These are phyloP conservation scores for Dryadula phaetusa DNA, from an alignment of 2,888 invertebrate species.

Conservation along the genomic window DNA sequence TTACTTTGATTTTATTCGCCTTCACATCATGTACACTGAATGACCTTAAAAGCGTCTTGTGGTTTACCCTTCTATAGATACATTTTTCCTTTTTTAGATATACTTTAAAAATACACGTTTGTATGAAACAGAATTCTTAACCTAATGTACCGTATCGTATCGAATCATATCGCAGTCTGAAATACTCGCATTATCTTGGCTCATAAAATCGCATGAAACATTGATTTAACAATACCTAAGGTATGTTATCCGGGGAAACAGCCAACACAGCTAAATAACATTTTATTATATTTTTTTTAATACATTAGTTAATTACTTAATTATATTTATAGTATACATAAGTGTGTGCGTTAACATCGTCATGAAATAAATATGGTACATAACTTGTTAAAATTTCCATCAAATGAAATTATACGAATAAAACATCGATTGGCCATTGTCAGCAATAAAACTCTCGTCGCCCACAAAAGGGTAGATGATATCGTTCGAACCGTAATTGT, in stretches of 20 bases:
- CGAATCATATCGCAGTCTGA: no score
- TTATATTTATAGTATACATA: background rate
- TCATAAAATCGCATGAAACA: no score
- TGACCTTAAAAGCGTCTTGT: no score
- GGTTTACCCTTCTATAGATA: no score
- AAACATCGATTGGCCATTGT: constrained; percentile 25
- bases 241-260: no score
- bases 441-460: constrained; percentile 37
- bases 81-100: no score
- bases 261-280: no score
- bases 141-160: no score
- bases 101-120: no score
- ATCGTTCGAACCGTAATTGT: constrained; percentile 46
- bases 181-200: no score
- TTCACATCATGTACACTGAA: background rate
- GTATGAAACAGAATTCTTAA: no score
- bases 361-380: background rate
- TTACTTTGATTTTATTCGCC: background rate
- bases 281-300: background rate
- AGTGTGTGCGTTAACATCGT: background rate
- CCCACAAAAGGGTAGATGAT: constrained; percentile 42
- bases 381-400: constrained; percentile 13
- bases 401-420: constrained; percentile 10
- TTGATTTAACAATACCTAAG: no score
- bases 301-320: background rate